These are phyloP conservation scores for Camelus dromedarius DNA, from an alignment of 2,113 vertebrate species.

Conservation along the genomic window DNA sequence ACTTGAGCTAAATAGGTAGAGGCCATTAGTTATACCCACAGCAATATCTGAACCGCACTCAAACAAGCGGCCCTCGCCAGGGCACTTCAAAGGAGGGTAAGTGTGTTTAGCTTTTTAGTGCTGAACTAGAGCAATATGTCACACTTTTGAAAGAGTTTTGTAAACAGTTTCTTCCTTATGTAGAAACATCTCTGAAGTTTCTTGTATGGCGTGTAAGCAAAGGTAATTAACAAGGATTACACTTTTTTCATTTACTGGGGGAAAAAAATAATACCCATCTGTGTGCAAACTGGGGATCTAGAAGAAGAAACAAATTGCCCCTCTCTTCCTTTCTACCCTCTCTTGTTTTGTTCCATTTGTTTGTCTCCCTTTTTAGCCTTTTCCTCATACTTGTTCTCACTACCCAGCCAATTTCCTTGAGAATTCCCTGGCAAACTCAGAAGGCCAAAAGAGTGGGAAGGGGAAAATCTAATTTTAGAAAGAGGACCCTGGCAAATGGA, in stretches of 20 bases:
- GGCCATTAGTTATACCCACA: conserved; percentile 91
- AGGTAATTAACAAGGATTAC: conserved; percentile 85
- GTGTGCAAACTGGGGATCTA: neutral
- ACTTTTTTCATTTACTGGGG: conserved; percentile 82
- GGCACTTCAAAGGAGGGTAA: conserved; percentile 89
- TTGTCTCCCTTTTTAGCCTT: conserved; percentile 47
- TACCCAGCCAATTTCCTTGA: conserved; percentile 64
- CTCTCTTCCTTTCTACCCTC: neutral
- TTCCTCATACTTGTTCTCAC: conserved; percentile 34
- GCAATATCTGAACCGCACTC: conserved; percentile 88
- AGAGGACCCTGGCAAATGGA: neutral
- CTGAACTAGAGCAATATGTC: conserved; percentile 89
- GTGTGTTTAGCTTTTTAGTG: conserved; percentile 90
- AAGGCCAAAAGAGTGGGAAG: conserved; percentile 55
- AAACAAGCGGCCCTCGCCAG: conserved; percentile 87
- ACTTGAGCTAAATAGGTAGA: conserved; percentile 90
- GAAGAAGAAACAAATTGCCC: neutral
- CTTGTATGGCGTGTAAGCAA: conserved; percentile 86
- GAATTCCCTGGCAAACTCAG: conserved; percentile 25
- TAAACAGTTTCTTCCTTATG: conserved; percentile 89
- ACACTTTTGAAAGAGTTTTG: conserved; percentile 89
- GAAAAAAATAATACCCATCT: conserved; percentile 61
- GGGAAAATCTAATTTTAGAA: conserved; percentile 75
- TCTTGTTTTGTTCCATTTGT: conserved; percentile 63
- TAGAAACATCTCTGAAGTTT: conserved; percentile 88